These are phyloP conservation scores for Tyria jacobaeae DNA, from an alignment of 2,888 invertebrate genomes.

Conservation along the genomic window DNA sequence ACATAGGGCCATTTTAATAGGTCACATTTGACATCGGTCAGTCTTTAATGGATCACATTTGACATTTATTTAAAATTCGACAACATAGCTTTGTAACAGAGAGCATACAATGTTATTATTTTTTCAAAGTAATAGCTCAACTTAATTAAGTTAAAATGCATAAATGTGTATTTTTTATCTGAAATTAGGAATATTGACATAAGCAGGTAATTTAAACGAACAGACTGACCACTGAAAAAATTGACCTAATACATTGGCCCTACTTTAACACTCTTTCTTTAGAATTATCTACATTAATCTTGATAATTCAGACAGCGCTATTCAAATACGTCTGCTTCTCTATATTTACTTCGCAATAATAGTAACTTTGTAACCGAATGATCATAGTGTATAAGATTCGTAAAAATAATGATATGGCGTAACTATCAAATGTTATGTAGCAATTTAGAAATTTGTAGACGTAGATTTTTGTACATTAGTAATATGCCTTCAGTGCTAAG, in stretches of 20 bases:
- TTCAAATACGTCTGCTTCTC: conserved; percentile 12
- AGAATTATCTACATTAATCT: neutral
- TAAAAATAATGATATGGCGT: neutral
- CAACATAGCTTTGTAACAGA: too few relatives aligned
- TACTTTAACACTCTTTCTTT: conserved; percentile 3
- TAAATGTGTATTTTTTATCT: too few relatives aligned
- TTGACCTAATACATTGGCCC: conserved; percentile 5
- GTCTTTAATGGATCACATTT: too few relatives aligned
- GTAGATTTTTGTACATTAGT: conserved; percentile 32
- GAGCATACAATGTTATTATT: too few relatives aligned
- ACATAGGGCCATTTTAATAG: too few relatives aligned
- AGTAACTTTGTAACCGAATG: conserved; percentile 21
- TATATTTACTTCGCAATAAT: neutral
- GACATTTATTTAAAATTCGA: too few relatives aligned
- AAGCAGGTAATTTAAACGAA: too few relatives aligned
- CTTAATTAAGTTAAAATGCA: too few relatives aligned
- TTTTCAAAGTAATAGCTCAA: too few relatives aligned
- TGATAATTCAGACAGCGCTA: neutral
- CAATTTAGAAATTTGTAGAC: conserved; percentile 51
- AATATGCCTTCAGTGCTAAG: neutral
- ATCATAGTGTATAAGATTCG: conserved; percentile 25
- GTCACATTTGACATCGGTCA: too few relatives aligned
- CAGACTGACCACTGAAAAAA: conserved; percentile 18
- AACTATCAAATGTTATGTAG: conserved; percentile 35
- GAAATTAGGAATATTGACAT: too few relatives aligned